These are phyloP conservation scores for Phalacrocorax pelagicus DNA, from an alignment of 2,113 vertebrate species.

Conservation along the genomic window DNA sequence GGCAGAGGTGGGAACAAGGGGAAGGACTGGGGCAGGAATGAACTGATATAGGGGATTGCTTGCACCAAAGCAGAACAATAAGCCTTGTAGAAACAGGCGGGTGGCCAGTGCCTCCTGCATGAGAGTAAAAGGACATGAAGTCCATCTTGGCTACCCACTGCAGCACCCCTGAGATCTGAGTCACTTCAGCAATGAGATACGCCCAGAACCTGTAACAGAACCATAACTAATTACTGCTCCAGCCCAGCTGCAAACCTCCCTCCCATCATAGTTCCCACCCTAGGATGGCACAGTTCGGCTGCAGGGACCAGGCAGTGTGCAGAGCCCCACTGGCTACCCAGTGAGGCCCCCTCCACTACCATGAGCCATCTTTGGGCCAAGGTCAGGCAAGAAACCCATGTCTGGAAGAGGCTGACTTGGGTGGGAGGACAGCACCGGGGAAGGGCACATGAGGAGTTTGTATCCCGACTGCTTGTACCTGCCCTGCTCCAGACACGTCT, in stretches of 20 bases:
- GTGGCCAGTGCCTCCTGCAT: neutral
- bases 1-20: neutral
- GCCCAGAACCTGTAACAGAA: neutral
- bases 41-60: neutral
- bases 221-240: neutral
- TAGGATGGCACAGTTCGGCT: accelerated
- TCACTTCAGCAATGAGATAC: neutral
- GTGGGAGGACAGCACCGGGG: neutral
- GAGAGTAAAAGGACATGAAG: neutral
- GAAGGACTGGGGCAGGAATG: neutral
- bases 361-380: neutral
- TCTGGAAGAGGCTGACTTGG: neutral
- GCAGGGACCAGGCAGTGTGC: neutral
- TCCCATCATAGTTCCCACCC: accelerated
- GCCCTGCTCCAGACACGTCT: neutral
- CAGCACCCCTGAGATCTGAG: neutral
- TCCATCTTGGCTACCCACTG: neutral
- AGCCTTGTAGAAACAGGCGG: neutral
- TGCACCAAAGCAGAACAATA: neutral
- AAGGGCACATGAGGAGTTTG: neutral
- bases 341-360: neutral
- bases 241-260: neutral
- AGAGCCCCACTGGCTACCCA: neutral
- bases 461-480: neutral
- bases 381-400: neutral